These are phyloP conservation scores for Neodon shergylaensis DNA, from an alignment of 2,113 vertebrate genomes.

Conservation along the genomic window DNA sequence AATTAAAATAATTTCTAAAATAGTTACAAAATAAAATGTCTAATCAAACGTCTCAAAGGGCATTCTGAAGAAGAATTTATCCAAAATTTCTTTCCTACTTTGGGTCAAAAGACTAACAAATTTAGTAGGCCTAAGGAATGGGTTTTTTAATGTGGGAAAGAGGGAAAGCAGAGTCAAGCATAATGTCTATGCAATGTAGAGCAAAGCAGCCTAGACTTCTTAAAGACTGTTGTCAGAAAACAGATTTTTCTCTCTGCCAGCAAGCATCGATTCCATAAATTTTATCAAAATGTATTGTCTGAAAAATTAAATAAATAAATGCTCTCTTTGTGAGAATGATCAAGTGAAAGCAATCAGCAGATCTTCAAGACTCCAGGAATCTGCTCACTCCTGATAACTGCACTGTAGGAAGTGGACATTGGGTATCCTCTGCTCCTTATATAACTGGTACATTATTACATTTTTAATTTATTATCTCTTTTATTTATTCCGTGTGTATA, in stretches of 20 bases:
- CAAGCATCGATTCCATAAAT: rapidly evolving
- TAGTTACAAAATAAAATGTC: neutral
- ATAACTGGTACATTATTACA: neutral
- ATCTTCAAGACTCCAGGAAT: neutral
- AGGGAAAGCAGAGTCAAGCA: neutral
- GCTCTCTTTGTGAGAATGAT: neutral
- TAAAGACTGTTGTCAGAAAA: neutral
- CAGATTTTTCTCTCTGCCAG: neutral
- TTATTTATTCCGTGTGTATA: neutral
- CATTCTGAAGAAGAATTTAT: neutral
- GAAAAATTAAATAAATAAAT: neutral
- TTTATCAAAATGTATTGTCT: neutral
- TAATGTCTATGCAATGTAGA: neutral
- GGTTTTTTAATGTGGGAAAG: neutral
- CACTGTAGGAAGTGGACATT: rapidly evolving
- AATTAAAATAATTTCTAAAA: neutral
- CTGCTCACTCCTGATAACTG: neutral
- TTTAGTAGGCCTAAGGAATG: neutral
- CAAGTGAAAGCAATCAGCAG: neutral
- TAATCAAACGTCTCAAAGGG: neutral
- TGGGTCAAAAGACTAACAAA: neutral
- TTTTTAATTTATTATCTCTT: neutral
- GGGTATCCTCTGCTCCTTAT: neutral
- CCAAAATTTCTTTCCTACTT: neutral
- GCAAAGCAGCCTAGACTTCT: neutral